A percentile compares a stretch with the other conserved stretches of the same genome.
Conservation (phyloP, 1,140 invertebrate genomes). For the Macrotrachela quadricornifera region DNA sequence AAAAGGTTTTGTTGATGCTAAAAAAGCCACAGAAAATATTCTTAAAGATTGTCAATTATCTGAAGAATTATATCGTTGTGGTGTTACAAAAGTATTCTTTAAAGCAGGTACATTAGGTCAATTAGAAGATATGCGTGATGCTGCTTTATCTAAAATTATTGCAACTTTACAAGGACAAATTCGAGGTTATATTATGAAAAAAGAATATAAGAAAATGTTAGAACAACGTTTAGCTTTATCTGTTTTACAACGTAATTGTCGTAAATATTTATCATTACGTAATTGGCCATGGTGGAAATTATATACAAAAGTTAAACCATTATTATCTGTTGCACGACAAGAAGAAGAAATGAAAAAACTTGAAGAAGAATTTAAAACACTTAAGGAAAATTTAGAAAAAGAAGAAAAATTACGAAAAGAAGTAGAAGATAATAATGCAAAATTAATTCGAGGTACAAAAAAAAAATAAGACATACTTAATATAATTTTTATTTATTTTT, state of each 20-base stretch:
- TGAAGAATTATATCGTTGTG: constrained; percentile 66
- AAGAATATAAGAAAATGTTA: constrained; percentile 86
- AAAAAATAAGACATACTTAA: too few species aligned
- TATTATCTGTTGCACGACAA: constrained; percentile 87
- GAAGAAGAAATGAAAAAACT: constrained; percentile 95
- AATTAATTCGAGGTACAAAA: constrained; percentile 23
- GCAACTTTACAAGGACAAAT: constrained; percentile 93
- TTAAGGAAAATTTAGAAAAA: constrained; percentile 72
- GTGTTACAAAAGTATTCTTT: constrained; percentile 98
- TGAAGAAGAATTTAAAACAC: constrained; percentile 79
- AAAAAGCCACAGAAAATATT: constrained; percentile 57
- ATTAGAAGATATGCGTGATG: constrained; percentile 98
- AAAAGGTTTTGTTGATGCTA: constrained; percentile 50
- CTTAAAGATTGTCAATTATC: constrained; percentile 53
- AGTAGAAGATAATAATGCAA: constrained; percentile 71
- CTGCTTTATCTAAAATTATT: constrained; percentile 88
- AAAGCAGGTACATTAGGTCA: constrained; percentile 97
- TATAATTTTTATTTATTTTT: too few species aligned
- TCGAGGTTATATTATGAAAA: constrained; percentile 56
- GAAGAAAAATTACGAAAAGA: constrained; percentile 91
- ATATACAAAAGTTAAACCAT: constrained; percentile 91
- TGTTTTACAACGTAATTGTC: constrained; percentile 93
- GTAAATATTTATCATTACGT: constrained; percentile 87
- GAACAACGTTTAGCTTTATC: constrained; percentile 90
- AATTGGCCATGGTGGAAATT: constrained; percentile 99